Percentiles rank a stretch among this genome's conserved stretches.
These are phyloP conservation scores for Incurvaria masculella DNA, from an alignment of 2,888 invertebrate genomes.

Conservation along the genomic window DNA sequence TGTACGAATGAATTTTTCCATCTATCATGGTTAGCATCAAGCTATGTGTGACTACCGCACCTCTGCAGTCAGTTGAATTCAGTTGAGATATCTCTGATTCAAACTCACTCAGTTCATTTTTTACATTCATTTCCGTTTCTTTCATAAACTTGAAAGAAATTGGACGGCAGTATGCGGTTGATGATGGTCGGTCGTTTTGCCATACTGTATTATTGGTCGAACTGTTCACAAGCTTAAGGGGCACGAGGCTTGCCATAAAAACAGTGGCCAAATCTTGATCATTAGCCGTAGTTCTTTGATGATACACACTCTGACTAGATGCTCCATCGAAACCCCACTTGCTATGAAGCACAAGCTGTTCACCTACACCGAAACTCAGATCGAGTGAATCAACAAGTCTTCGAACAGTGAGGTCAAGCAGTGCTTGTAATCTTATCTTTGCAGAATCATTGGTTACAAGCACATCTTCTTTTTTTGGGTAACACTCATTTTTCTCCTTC, in stretches of 20 bases:
- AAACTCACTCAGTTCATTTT: conserved; percentile 3
- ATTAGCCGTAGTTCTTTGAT: conserved; percentile 2
- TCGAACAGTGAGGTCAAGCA: background rate
- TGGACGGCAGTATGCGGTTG: conserved; percentile 8
- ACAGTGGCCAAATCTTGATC: conserved; percentile 2
- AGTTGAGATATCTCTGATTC: conserved; percentile 4
- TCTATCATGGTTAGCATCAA: conserved; percentile 8
- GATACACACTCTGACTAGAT: conserved; percentile 7
- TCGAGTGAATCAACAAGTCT: background rate
- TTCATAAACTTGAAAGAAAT: conserved; percentile 8
- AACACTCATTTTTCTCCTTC: background rate
- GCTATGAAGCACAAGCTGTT: background rate
- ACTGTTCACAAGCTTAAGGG: conserved; percentile 1
- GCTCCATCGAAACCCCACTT: conserved; percentile 8
- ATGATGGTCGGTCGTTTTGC: conserved; percentile 9
- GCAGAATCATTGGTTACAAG: background rate
- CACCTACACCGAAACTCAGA: background rate
- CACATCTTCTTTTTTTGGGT: background rate
- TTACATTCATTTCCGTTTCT: background rate
- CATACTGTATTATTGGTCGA: conserved; percentile 4
- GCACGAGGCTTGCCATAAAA: conserved; percentile 2
- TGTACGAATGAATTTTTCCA: conserved; percentile 4
- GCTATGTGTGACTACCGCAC: conserved; percentile 1
- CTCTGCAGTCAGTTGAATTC: conserved; percentile 3
- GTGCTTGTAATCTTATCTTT: background rate